Evolutionary conservation across 2,113 vertebrate species (phyloP), one percentile per base, ranked within the genome.

Genomic region (Triplophysa tibetana): DNA sequence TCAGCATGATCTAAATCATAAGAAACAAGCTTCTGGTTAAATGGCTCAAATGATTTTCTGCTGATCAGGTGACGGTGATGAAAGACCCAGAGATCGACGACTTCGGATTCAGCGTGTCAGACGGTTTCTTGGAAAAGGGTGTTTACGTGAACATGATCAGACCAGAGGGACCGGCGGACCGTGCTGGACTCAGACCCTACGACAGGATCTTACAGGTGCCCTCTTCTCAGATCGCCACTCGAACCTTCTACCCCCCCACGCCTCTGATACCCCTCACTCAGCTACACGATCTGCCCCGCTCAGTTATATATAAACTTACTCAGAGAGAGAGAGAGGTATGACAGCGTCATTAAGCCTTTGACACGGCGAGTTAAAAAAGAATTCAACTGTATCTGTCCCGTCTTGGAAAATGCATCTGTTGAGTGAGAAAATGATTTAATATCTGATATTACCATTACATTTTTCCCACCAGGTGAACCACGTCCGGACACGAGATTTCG

Each of bases 121-220:
- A 99, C 0, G 96, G 97, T 48, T 95, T 97, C 81, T 81, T 97
- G 88, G 96, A 99, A 87, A 98, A 97, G 87, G 97, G 98, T 0
- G 96, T 99, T 84, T 99, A 96, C 61, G 96, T 99, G 77, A 98
- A 99, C 92, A 95, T 97, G 87, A 95, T 99, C 88, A 91, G 97
- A 61, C 93, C 95, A 0, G 95, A 95, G 24, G 97, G 97, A 2
- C 98, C 98, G 1, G 98, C 96, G n/a, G 96, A 98, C 79, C 93
- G 95, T 1, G 93, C 95, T 1, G 97, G 96, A 60, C 96, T 99
- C 78, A 93, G 87, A 85, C 94, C 97, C n/a, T 98, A 96, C 9
- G 98, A 99, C 90, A 91, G 96, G 89, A 94, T 99, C 85, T 93
- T 99, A 80, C 98, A 99, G 98, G 98, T 98, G 91, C 91, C 67